Base-by-base conservation (phyloP, 2,113 vertebrate genomes). In the Nannobrachium achirus region DNA sequence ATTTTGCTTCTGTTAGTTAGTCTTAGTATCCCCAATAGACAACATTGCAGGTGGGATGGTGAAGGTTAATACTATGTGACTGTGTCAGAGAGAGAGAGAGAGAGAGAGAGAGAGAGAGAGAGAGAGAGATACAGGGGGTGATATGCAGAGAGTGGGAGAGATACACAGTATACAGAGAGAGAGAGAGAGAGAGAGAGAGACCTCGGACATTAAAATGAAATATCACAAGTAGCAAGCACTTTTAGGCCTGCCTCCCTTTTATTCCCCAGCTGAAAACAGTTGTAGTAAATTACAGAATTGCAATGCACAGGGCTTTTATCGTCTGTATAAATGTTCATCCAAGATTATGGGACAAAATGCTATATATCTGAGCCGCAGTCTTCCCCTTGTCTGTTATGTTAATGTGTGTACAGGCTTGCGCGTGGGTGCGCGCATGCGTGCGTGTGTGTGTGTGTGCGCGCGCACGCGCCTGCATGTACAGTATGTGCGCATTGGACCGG, bases 171-270 rank as follows among this genome's bases (percentile, higher is more conserved):
- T 49, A 11, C 55, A 19, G 57, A 72, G 70, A 76, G 75, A 57
- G 25, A 33, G 33, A 38, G 55, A 44, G 58, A 61, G n/a, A 7
- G 41, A 45, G 58, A 44, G 58, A 16, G n/a, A 9, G 42, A 19
- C 58, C 46, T 65, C 58, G 20, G 66, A 78, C 74, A 75, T 87
- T 82, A 80, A 84, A 75, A 83, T 87, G 78, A 91, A 85, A 81
- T 82, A 76, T 61, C 66, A 76, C 52, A 13, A 63, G 58, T 16
- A 50, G 33, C 64, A 66, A 45, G 62, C 53, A 63, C 71, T 71
- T 79, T 66, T 74, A 51, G 71, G 56, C 55, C 53, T 40, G 59
- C 33, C 46, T 77, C 56, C 71, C 61, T 42, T 64, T 74, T 82
- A 71, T 67, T 71, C 58, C 70, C 52, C 61, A 19, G 44, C 66